Evolutionary conservation across 2,797 vertebrate genomes (phyloP).

Genomic region (Cyclopterus lumpus): DNA sequence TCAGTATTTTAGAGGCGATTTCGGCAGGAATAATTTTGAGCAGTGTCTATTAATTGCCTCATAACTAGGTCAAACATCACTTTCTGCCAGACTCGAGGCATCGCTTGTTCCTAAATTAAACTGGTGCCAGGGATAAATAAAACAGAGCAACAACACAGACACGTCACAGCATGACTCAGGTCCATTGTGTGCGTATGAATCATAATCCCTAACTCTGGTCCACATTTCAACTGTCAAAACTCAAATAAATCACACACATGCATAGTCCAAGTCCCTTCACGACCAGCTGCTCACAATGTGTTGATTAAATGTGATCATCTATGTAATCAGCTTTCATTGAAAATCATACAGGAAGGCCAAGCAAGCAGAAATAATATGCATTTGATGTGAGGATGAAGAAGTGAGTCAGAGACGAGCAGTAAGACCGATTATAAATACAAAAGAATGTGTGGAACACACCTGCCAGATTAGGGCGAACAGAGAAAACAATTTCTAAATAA

Average conservation of each 20-base stretch:
- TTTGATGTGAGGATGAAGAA: constrained; percentile 1
- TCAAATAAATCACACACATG: constrained; percentile 22
- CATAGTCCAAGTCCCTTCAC: neutral
- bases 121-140: constrained; percentile 39
- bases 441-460: neutral
- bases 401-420: neutral
- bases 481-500: neutral
- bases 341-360: constrained; percentile 11
- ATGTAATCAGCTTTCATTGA: constrained; percentile 34
- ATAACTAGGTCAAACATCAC: constrained; percentile 43
- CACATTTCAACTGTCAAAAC: constrained; percentile 52
- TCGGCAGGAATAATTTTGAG: constrained; percentile 26
- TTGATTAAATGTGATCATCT: constrained; percentile 39
- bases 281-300: constrained; percentile 16
- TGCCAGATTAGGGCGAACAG: neutral
- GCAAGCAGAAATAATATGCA: constrained; percentile 2
- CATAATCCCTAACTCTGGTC: constrained; percentile 38
- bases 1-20: constrained; percentile 18
- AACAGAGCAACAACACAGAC: constrained; percentile 28
- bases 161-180: constrained; percentile 45
- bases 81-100: neutral
- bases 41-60: constrained; percentile 12
- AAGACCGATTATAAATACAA: constrained; percentile 11
- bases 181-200: constrained; percentile 46
- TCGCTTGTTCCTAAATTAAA: constrained; percentile 41